Base-by-base conservation (phyloP, 2,888 invertebrate species). In the Masnerella sp. region DNA sequence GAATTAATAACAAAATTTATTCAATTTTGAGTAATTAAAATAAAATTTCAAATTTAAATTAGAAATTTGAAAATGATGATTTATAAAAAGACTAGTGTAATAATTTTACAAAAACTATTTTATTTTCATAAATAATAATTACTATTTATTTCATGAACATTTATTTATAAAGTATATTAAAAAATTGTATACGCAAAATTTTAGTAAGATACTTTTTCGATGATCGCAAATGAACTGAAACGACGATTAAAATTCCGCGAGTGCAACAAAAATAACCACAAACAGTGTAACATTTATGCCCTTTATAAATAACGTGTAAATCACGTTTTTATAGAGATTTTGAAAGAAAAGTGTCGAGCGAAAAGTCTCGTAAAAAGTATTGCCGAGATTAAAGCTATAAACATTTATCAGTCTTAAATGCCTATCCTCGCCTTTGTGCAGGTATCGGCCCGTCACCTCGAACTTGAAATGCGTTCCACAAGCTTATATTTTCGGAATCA, bases 401-500 rank as follows among this genome's bases (percentile, higher is more conserved):
- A 61, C 69, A 54, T 70, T 38, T 56, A 61, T 62, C 69, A 47
- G 47, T 14, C 18, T 70, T 56, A 70, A 70, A 47, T 15, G 30
- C 52, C 28, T 52, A 28, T 59, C 42, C n/a, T 4, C 12, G 43
- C 30, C 42, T 68, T 52, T 68, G 51, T 59, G 49, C 51, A 58
- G 65, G 65, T 65, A 52, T 52, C 49, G 36, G 4, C 56, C 22
- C 25, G 14, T 58, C 28, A 12, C 51, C 51, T 68, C 56, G 59
- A 61, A 69, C 52, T 69, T 69, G 52, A 69, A 61, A 69, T 54
- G 38, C 52, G 18, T 25, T 17, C 30, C 52, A 59, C 59, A 45
- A 51, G 45, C 59, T 59, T 42, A 34, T 69, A 61, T 61, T 69
- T 69, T 59, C 54, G 40, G 47, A 59, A 61, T 61, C 54, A 30